These are phyloP conservation scores for Tipula helvola DNA, from an alignment of 2,888 invertebrate genomes.

Conservation along the genomic window DNA sequence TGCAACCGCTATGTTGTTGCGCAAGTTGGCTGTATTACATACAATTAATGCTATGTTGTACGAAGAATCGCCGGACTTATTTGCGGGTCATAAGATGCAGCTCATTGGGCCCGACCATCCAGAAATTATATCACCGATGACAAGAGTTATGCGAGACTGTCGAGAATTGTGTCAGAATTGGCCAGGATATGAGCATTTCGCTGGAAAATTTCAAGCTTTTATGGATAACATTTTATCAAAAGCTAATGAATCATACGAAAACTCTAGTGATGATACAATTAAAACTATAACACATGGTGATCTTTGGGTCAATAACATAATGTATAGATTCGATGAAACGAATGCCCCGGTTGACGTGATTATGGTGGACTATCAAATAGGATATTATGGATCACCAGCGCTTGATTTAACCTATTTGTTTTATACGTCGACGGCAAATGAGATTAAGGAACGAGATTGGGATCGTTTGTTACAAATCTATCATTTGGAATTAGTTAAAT, in stretches of 20 bases:
- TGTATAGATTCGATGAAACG: slow-evolving; percentile 28
- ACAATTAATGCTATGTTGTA: not conserved
- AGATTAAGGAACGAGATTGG: not conserved
- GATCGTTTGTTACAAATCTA: not conserved
- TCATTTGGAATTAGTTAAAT: not conserved
- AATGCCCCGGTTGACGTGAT: slow-evolving; percentile 23
- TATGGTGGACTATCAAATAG: slow-evolving; percentile 14
- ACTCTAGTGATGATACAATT: not conserved
- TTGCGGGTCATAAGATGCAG: not conserved
- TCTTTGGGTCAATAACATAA: slow-evolving; percentile 32
- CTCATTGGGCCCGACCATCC: not conserved
- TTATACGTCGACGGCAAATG: not conserved
- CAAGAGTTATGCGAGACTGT: not conserved
- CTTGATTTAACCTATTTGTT: slow-evolving; percentile 7
- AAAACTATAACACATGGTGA: slow-evolving; percentile 28
- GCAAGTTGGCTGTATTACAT: not conserved
- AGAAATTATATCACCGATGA: not conserved
- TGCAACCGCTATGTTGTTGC: not conserved
- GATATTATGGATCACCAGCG: not conserved
- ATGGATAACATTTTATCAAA: not conserved
- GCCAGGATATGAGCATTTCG: not conserved
- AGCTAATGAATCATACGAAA: not conserved
- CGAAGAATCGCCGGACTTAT: not conserved
- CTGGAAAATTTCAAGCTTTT: not conserved
- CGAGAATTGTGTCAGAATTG: not conserved